Conservation (phyloP, 2,888 invertebrate genomes). For the Morpho achilles region DNA sequence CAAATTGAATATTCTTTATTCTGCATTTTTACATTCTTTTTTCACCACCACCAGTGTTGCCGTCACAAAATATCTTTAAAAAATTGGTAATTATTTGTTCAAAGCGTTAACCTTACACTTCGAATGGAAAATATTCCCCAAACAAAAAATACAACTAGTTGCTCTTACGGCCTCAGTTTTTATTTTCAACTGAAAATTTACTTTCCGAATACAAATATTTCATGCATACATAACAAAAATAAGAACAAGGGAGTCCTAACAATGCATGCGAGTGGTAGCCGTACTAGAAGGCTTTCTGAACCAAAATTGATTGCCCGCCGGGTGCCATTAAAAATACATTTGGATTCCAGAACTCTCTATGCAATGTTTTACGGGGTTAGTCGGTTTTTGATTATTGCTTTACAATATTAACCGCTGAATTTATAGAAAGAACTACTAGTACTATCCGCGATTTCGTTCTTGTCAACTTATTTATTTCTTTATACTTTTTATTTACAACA, state of each 20-base stretch:
- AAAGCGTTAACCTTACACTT: no score
- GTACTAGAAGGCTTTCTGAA: conserved; percentile 33
- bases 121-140: no score
- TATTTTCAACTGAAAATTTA: conserved; percentile 9
- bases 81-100: no score
- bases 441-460: no score
- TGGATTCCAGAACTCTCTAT: conserved; percentile 35
- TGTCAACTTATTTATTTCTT: no score
- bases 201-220: conserved; percentile 22
- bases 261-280: conserved; percentile 25
- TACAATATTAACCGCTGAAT: conserved; percentile 15
- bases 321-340: conserved; percentile 57
- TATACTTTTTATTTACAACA: no score
- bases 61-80: no score
- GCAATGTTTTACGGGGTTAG: conserved; percentile 31
- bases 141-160: background rate
- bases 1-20: no score
- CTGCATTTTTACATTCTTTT: no score
- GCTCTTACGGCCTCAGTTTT: conserved; percentile 1
- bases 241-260: conserved; percentile 25
- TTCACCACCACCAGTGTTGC: no score
- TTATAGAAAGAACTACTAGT: no score
- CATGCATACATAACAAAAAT: conserved; percentile 24
- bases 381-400: conserved; percentile 24
- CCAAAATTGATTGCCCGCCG: conserved; percentile 48